Conservation (phyloP, 2,113 vertebrate genomes). For the Brienomyrus brachyistius region DNA sequence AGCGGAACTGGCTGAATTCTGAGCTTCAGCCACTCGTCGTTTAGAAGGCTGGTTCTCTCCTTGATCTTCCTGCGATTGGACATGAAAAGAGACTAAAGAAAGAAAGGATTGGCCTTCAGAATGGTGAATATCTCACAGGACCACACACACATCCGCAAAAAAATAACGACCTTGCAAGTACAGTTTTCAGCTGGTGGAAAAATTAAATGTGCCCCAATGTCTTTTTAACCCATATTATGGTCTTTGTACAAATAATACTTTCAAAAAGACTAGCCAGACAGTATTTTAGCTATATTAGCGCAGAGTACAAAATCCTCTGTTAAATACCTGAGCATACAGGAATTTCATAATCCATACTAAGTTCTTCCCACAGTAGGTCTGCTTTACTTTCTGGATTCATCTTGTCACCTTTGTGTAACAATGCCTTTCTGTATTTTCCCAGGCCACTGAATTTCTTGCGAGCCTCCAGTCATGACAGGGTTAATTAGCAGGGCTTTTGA, state of each 20-base stretch:
- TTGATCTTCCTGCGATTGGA: conserved; percentile 87
- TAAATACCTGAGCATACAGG: neutral
- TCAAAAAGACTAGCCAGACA: neutral
- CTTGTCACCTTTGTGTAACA: neutral
- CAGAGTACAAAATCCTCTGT: neutral
- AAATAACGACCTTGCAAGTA: conserved; percentile 9
- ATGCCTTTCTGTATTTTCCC: neutral
- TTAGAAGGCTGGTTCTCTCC: conserved; percentile 75
- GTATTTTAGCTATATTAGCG: neutral
- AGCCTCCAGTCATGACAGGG: neutral
- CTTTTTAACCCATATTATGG: neutral
- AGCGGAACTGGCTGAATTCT: conserved; percentile 81
- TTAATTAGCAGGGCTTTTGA: neutral
- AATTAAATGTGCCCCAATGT: neutral
- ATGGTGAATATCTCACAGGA: neutral
- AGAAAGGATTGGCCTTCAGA: neutral
- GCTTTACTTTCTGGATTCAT: neutral
- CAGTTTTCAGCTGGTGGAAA: neutral
- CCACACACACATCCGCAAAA: conserved; percentile 24
- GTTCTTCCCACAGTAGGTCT: neutral
- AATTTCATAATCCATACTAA: neutral
- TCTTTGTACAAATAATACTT: neutral
- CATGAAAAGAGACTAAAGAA: conserved; percentile 74
- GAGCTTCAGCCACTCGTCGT: conserved; percentile 87
- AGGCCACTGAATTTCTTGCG: neutral